Conservation (phyloP, 2,888 invertebrate species). For the Tetanocera ferruginea region DNA sequence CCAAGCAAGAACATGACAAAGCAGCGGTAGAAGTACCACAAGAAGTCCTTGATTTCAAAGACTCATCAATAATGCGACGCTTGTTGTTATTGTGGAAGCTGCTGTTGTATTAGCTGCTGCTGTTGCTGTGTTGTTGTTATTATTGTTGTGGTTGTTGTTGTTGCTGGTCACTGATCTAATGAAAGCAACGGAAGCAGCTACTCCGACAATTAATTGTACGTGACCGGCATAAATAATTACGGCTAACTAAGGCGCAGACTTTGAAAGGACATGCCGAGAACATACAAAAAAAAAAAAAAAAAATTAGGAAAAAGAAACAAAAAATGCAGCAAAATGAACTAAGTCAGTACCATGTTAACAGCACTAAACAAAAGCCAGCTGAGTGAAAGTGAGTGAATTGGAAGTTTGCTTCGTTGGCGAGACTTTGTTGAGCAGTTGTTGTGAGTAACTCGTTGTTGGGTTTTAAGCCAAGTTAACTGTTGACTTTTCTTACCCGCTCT, state of each 20-base stretch:
- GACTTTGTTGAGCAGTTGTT: not conserved
- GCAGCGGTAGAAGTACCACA: no score
- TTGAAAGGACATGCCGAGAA: no score
- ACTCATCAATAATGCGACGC: not conserved
- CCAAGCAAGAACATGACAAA: no score
- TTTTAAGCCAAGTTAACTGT: conserved; percentile 2
- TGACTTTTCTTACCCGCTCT: not conserved
- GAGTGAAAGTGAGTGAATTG: not conserved
- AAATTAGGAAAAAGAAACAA: no score
- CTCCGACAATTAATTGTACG: conserved; percentile 45
- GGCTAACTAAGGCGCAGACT: conserved; percentile 10
- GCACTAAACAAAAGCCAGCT: no score
- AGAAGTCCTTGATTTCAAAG: not conserved
- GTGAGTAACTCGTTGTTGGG: no score
- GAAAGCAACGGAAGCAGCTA: conserved; percentile 27
- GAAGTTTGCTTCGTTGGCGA: not conserved
- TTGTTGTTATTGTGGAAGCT: not conserved
- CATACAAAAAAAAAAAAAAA: not conserved
- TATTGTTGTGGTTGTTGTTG: no score
- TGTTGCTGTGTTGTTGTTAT: not conserved
- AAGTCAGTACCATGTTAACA: not conserved
- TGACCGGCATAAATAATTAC: conserved; percentile 45
- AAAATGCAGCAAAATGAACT: not conserved
- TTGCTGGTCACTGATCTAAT: no score
- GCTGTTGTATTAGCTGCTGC: no score